Percentiles rank a stretch among this genome's conserved stretches.
Conservation (phyloP, 2,888 invertebrate species). For the Ypsolopha sequella region DNA sequence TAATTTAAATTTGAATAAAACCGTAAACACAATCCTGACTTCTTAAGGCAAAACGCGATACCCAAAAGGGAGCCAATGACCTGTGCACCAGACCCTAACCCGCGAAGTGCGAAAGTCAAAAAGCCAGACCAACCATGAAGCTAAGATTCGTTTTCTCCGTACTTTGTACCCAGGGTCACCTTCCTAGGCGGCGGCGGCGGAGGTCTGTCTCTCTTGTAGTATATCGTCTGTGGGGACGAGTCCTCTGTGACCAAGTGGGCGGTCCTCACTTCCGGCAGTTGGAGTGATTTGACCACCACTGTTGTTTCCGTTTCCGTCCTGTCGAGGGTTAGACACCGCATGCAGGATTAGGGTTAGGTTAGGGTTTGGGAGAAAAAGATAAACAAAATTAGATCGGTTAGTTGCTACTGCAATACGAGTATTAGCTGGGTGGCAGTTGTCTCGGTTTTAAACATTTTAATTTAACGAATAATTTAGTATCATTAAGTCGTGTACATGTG, state of each 20-base stretch:
- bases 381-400: background rate
- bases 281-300: conserved; percentile 43
- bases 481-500: too few species aligned
- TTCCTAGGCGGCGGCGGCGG: conserved; percentile 49
- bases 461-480: too few species aligned
- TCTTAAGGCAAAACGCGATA: too few species aligned
- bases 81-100: background rate
- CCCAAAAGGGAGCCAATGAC: background rate
- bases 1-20: too few species aligned
- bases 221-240: conserved; percentile 13
- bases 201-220: conserved; percentile 33
- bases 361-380: background rate
- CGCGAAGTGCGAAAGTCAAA: conserved; percentile 10
- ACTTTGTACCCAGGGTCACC: conserved; percentile 39
- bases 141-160: conserved; percentile 27
- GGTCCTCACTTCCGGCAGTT: conserved; percentile 47
- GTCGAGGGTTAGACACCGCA: conserved; percentile 33
- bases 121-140: conserved; percentile 35
- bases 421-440: too few species aligned
- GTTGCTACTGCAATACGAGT: too few species aligned
- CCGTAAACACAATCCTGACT: too few species aligned
- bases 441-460: too few species aligned
- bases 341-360: conserved; percentile 24
- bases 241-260: conserved; percentile 35
- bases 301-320: conserved; percentile 38